Evolutionary conservation across 2,888 invertebrate genomes (phyloP).

Genomic region (Sclerodermus sp.): DNA sequence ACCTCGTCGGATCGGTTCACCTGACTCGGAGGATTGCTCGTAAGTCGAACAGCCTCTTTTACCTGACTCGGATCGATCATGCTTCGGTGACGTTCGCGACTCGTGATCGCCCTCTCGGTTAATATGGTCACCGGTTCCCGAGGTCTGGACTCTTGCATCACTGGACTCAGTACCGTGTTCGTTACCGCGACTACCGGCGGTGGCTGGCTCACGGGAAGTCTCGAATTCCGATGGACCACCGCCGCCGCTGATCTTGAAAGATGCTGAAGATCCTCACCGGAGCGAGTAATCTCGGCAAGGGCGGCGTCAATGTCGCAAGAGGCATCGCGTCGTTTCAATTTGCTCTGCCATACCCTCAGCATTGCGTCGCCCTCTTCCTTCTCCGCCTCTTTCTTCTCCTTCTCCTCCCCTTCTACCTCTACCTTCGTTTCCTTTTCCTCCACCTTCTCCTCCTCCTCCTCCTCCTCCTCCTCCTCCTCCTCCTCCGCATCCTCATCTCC

Average conservation of each 20-base stretch:
- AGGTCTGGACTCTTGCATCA: conserved; percentile 54
- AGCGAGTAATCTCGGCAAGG: conserved; percentile 51
- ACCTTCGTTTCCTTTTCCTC: too few species aligned
- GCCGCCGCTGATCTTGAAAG: conserved; percentile 54
- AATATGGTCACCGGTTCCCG: conserved; percentile 43
- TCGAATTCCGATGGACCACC: conserved; percentile 23
- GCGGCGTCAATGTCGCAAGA: conserved; percentile 51
- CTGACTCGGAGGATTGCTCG: conserved; percentile 45
- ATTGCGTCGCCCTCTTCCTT: conserved; percentile 54
- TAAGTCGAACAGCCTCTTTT: conserved; percentile 42
- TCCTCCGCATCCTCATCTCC: too few species aligned
- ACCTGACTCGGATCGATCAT: conserved; percentile 59
- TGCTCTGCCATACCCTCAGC: conserved; percentile 72
- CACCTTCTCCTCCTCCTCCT: too few species aligned
- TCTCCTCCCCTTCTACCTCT: too few species aligned
- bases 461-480: too few species aligned
- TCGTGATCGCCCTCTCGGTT: conserved; percentile 51
- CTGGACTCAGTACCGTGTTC: conserved; percentile 54
- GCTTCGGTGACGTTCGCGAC: conserved; percentile 54
- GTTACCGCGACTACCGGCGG: conserved; percentile 53
- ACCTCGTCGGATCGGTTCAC: conserved; percentile 24
- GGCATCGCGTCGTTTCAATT: conserved; percentile 61
- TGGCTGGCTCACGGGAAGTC: conserved; percentile 42
- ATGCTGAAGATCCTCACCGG: conserved; percentile 56
- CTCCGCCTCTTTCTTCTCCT: too few species aligned